Base-by-base conservation (phyloP, 2,888 invertebrate genomes). In the Liopterus haemorrhoidalis region DNA sequence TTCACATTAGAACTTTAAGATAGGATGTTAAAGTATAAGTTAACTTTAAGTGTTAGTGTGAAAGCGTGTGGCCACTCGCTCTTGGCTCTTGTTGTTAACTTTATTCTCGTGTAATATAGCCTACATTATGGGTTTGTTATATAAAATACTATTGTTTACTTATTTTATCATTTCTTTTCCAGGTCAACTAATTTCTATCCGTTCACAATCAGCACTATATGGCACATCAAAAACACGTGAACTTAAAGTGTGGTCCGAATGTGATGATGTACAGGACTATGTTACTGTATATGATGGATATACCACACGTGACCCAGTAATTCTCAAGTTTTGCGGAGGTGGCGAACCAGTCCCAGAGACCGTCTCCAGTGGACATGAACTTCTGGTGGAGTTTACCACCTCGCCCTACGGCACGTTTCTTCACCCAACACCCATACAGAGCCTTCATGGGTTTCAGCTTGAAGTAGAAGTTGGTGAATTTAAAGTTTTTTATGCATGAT, bases 321-420 rank as follows among this genome's bases (percentile, higher is more conserved):
- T 92, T 59, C 71, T 91, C 56, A 87, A 88, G 70, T 92, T 92
- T 69, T 92, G 92, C 61, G 89, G 90, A 5, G 89, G 90, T 32
- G 89, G 89, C 24, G 86, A 89, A 59, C 78, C 86, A 3, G 84
- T 91, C 41, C 90, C 91, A 8, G 82, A 85, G 61, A 82, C 90
- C 21, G 80, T 86, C 55, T 89, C 89, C 52, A 90, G 89, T 63
- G 88, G 90, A 0, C 86, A 88, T 48, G 90, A 91, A 67, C 72
- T 92, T 56, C 73, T 92, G 52, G 89, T 92, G 19, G 90, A 90
- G 70, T 90, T 92, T 65, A 85, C 87, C 49, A 88, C 90, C 31
- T 90, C 90, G 14, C 87, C 90, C 4, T 91, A 83, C 64, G 91
- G 91, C 54, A 90, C 90, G 52, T 89, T 91, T 67, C 74, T 88